A percentile compares a stretch with the other conserved stretches of the same genome.
Conservation (phyloP, 2,113 vertebrate genomes). For the Epinephelus lanceolatus region DNA sequence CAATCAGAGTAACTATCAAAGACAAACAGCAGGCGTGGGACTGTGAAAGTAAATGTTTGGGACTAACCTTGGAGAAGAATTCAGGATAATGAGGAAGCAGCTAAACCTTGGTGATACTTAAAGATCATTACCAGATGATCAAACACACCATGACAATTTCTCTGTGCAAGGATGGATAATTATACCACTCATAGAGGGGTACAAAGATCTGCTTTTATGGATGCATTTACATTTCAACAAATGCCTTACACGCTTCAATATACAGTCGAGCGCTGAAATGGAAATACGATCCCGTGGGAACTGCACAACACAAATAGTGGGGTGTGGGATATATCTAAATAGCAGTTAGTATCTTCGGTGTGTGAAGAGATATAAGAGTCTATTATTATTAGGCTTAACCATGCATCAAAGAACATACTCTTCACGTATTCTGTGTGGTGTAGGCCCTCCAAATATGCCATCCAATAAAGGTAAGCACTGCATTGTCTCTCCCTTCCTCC, state of each 20-base stretch:
- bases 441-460: constrained; percentile 1
- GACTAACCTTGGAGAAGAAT: constrained; percentile 65
- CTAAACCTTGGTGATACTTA: constrained; percentile 57
- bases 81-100: constrained; percentile 65
- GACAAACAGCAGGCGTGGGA: constrained; percentile 36
- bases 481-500: background rate
- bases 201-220: constrained; percentile 36
- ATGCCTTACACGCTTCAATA: constrained; percentile 16
- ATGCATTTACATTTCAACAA: constrained; percentile 55
- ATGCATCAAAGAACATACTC: constrained; percentile 36
- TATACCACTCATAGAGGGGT: constrained; percentile 12
- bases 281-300: constrained; percentile 45
- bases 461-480: constrained; percentile 23
- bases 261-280: constrained; percentile 21
- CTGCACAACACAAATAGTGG: constrained; percentile 33
- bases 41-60: constrained; percentile 49
- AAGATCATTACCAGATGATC: constrained; percentile 67
- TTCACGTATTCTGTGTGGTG: constrained; percentile 41
- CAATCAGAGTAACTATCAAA: constrained; percentile 59
- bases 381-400: constrained; percentile 57
- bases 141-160: constrained; percentile 51
- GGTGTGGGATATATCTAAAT: constrained; percentile 56
- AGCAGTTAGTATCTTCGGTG: constrained; percentile 37
- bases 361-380: constrained; percentile 50
- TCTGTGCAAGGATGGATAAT: constrained; percentile 53